Evolutionary conservation across 2,113 vertebrate species (phyloP), one percentile per base, ranked within the genome.

Genomic region (Gambusia affinis): DNA sequence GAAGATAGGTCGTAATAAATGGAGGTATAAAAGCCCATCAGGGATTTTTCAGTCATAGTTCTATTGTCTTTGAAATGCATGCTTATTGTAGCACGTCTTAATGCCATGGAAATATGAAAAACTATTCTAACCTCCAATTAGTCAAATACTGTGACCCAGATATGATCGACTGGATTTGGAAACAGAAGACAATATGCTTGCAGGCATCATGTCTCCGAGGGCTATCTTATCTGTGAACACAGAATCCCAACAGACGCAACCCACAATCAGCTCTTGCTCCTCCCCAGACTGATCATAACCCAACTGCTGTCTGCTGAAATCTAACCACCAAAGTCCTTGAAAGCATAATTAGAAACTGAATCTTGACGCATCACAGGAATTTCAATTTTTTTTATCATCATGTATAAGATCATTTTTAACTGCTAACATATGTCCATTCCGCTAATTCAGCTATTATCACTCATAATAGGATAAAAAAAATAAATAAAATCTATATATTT

Each of bases 121-220:
- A 73, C 65, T 29, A 61, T 85, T 88, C 87, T 79, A 72, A 75
- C 80, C 78, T 83, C 87, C 91, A 89, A 93, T 93, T 92, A 89
- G 91, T 87, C 75, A 87, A 92, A 90, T 93, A 91, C 88, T 81
- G 85, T 89, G 85, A 88, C 91, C 89, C 83, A 93, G 88, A 94
- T 92, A 88, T 79, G 68, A 91, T 91, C 83, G 35, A 78, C 64
- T 78, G 80, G 82, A 76, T 78, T 78, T 86, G 75, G 75, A 87
- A 79, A 78, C 60, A 31, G 67, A 82, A 88, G 81, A 78, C 39
- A 63, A 81, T 76, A 35, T 42, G n/a, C 86, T 84, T 70, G 66
- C 79, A 88, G 72, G 77, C 77, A 72, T 60, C 30, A 6, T 60
- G 76, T 84, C 88, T 89, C 85, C 0, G 28, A 75, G 72, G 80